Base-by-base conservation (phyloP, 2,888 invertebrate species). In the Tyria jacobaeae region DNA sequence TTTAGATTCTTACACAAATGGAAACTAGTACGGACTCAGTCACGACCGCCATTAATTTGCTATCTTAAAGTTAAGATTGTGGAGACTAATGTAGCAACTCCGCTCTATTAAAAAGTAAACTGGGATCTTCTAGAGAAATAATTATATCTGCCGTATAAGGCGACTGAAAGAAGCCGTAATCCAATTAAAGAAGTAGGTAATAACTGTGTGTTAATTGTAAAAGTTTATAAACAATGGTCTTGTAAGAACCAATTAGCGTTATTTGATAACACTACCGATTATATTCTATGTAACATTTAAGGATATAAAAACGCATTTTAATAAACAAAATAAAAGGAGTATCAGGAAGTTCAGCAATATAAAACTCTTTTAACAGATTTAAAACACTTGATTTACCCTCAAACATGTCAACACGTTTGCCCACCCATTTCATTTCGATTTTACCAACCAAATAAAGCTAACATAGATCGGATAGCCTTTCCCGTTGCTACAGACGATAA, bases 391-490 rank as follows among this genome's bases (percentile, higher is more conserved):
- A 76, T 68, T 68, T 67, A 76, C 72, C 66, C 71, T 50, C 62
- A 68, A 73, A 68, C 68, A 65, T 64, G 67, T 74, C 57, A 70
- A 59, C 71, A 63, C 64, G 53, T 57, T 64, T 52, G 66, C 62
- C n/a, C 67, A 66, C 68, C 76, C 63, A 65, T 72, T 69, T 78
- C 68, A 71, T 87, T 86, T 87, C 87, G 82, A 86, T 87, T 87
- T 87, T 84, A 83, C 85, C 67, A 76, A 62, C 87, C 86, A 88
- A 89, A 90, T 89, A 87, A 78, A 88, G 84, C 76, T 71, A 72
- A 74, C 77, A 71, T 66, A 80, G 85, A 85, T 85, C 82, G 78
- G 91, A 92, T 92, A 92, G 91, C 92, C 92, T 80, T 90, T 80
- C 86, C 76, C 75, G 89, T 81, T 81, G 84, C 84, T 83, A 86